phyloP scores from a whole-genome alignment of 1,140 invertebrate genomes.

The Coenobita brevimanus region DNA sequence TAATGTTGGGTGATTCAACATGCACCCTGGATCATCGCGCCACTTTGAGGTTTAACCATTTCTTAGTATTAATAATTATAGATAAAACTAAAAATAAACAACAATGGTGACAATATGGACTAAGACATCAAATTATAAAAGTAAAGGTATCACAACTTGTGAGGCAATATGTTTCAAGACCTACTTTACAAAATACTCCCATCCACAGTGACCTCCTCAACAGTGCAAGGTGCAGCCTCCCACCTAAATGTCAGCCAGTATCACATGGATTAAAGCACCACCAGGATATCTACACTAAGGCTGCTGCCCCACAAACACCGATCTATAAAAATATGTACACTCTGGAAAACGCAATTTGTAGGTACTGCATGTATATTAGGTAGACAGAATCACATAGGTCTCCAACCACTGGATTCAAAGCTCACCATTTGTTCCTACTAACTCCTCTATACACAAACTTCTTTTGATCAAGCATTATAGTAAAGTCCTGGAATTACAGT shows the following conservation, averaged over 20 bases:
- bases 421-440: neutral
- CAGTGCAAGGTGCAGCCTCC: no score
- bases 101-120: constrained; percentile 18
- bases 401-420: neutral
- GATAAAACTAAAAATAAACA: constrained; percentile 24
- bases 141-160: constrained; percentile 37
- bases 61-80: constrained; percentile 43
- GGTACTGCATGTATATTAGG: constrained; percentile 49
- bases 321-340: constrained; percentile 63
- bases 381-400: constrained; percentile 59
- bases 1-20: neutral
- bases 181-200: neutral
- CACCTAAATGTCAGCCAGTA: constrained; percentile 18
- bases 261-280: constrained; percentile 54
- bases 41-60: constrained; percentile 53
- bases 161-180: constrained; percentile 37
- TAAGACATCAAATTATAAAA: neutral
- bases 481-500: no score
- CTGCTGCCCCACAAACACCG: constrained; percentile 25
- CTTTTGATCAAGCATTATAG: neutral
- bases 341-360: constrained; percentile 39
- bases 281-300: constrained; percentile 27
- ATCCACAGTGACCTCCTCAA: no score
- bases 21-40: constrained; percentile 23
- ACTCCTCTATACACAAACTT: neutral